Conservation (phyloP, 1,140 invertebrate genomes). For the Cryptotermes secundus region DNA sequence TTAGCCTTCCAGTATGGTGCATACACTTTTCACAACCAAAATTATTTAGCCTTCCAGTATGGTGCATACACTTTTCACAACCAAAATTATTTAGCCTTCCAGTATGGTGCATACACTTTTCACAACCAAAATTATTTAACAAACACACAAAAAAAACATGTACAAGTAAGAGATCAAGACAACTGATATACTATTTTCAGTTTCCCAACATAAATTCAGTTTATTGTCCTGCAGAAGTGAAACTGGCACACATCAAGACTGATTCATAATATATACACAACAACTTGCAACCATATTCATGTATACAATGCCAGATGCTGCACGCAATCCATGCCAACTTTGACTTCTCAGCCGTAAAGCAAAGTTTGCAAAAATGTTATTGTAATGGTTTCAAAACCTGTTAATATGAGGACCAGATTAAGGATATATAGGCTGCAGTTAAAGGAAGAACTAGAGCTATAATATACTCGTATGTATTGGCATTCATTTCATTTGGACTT, state of each 20-base stretch:
- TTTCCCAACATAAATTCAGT: neutral
- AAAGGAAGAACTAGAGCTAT: no score
- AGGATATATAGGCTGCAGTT: no score
- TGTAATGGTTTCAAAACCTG: no score
- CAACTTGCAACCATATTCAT: neutral
- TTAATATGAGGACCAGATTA: no score
- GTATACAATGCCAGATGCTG: neutral
- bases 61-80: neutral
- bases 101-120: neutral
- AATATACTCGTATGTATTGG: no score
- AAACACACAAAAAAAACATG: neutral
- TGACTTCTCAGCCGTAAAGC: no score
- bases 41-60: neutral
- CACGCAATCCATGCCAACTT: neutral
- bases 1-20: neutral
- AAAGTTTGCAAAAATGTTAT: no score
- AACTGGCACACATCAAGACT: conserved; percentile 8
- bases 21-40: neutral
- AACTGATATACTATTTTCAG: neutral
- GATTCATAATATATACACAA: neutral
- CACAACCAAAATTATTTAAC: neutral
- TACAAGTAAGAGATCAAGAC: conserved; percentile 13
- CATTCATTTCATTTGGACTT: no score
- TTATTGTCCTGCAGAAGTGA: neutral
- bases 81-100: neutral